Evolutionary conservation across 2,113 vertebrate genomes (phyloP).

Genomic region (Uropsilus gracilis): DNA sequence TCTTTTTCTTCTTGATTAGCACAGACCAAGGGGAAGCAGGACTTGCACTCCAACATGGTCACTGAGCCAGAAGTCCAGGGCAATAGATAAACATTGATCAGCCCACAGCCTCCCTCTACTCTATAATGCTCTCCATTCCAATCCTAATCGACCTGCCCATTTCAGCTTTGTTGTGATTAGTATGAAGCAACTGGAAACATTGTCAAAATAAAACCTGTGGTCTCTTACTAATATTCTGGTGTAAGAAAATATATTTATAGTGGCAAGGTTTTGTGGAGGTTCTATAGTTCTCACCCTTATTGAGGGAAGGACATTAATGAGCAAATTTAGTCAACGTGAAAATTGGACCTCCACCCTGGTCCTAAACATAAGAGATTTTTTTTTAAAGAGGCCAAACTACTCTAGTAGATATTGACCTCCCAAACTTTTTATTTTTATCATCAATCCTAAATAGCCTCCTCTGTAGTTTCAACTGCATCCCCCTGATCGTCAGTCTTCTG

Average conservation of each 20-base stretch:
- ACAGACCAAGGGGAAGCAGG: neutral
- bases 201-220: neutral
- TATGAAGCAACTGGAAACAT: neutral
- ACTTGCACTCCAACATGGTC: fast-evolving
- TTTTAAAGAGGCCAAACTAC: neutral
- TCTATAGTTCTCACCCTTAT: neutral
- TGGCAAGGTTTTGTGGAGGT: neutral
- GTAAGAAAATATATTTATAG: neutral
- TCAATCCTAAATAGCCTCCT: neutral
- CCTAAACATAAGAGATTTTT: neutral
- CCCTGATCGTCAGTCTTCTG: conserved; percentile 45
- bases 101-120: fast-evolving
- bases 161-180: neutral
- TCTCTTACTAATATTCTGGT: neutral
- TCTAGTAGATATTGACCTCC: neutral
- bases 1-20: neutral
- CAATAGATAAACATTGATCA: fast-evolving
- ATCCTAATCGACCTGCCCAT: neutral
- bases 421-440: neutral
- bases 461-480: neutral
- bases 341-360: neutral
- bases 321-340: neutral
- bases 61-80: fast-evolving
- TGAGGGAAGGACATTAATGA: neutral
- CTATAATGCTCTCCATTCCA: neutral